Evolutionary conservation across 1,140 invertebrate species (phyloP), one percentile per base, ranked within the genome.

Genomic region (Lepidotrigona ventralis): DNA sequence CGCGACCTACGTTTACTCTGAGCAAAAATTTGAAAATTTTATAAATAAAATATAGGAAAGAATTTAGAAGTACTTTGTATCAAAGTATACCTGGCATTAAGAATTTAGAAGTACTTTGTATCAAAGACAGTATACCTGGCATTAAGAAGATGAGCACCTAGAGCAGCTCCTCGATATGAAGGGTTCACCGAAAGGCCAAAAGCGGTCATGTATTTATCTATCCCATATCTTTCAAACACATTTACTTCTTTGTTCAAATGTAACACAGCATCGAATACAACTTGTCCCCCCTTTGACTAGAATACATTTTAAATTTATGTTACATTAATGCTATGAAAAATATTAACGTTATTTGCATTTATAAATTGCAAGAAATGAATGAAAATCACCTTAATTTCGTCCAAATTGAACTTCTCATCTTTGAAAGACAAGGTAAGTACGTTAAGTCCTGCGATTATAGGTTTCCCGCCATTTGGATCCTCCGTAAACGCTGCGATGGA

Each of bases 121-220:
- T 19, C 6, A 1, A n/a, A n/a, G n/a, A n/a, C n/a, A n/a, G n/a
- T n/a, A n/a, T n/a, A 93, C 93, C 93, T 90, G 21, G 86, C 72
- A 79, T 79, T 66, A 19, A 93, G 83, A 84, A 93, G 69, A 53
- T 89, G 74, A 11, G 60, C 72, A 46, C 92, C 92, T 51, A 94
- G 75, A 63, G 89, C 87, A 51, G 92, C 89, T 11, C 92, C 92
- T n/a, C 92, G 88, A 58, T 88, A 93, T 29, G n/a, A 29, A 0
- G 91, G 89, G n/a, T 89, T 15, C 15, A 94, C 92, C 14, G 89
- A 88, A 29, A 94, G 85, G 1, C 93, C 92, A 26, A 91, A 69
- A 15, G 91, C 91, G 23, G 54, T 51, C 23, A 93, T 53, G 70
- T 91, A 93, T 56, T 88, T 89, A 72, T 92, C 88, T 29, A 92